Conservation (phyloP, 2,888 invertebrate genomes). For the Nebria salina region DNA sequence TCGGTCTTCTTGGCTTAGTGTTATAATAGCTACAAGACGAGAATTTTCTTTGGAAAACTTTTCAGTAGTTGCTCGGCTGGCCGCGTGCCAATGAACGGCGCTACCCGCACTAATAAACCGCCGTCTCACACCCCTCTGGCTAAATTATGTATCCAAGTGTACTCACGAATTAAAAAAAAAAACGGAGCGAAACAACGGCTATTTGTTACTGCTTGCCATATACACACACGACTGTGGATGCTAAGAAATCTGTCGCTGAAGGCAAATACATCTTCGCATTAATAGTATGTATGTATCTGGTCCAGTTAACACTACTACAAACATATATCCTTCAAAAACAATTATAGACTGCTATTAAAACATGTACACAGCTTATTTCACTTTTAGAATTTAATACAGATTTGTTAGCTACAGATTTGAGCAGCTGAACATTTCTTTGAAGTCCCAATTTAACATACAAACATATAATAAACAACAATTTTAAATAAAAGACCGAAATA, state of each 20-base stretch:
- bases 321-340: too few relatives aligned
- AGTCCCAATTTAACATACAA: too few relatives aligned
- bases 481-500: too few relatives aligned
- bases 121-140: background rate
- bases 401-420: too few relatives aligned
- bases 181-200: background rate
- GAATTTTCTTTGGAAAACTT: slow-evolving; percentile 3
- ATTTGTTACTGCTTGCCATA: slow-evolving; percentile 1
- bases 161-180: background rate
- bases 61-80: background rate
- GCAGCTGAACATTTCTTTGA: too few relatives aligned
- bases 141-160: slow-evolving; percentile 1
- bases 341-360: too few relatives aligned
- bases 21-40: background rate
- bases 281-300: background rate
- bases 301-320: background rate
- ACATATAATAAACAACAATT: too few relatives aligned
- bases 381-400: too few relatives aligned
- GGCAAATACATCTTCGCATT: background rate
- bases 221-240: background rate
- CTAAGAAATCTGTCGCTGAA: background rate
- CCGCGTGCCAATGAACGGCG: slow-evolving; percentile 4
- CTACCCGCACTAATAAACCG: background rate
- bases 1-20: background rate
- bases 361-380: too few relatives aligned